Percentiles rank a stretch among this genome's conserved stretches.
Conservation (phyloP, 2,888 invertebrate species). For the Bellardia bayeri region DNA sequence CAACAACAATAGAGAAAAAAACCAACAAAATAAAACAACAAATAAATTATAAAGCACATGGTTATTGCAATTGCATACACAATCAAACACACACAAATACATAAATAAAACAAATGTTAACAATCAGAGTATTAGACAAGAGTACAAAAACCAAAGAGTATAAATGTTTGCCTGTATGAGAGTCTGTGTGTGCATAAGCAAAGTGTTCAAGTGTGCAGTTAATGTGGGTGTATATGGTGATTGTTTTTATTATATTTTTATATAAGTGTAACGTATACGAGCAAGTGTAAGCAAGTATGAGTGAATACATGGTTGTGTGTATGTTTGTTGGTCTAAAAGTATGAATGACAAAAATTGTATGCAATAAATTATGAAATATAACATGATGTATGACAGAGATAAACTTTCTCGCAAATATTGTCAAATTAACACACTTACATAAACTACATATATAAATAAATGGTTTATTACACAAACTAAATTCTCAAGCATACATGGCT, state of each 20-base stretch:
- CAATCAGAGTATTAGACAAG: conserved; percentile 24
- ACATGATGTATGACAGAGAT: conserved; percentile 64
- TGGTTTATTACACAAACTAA: not conserved
- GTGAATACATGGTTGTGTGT: not conserved
- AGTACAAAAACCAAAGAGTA: not conserved
- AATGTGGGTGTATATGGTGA: conserved; percentile 10
- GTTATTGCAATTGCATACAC: conserved; percentile 24
- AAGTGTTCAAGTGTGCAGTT: conserved; percentile 43
- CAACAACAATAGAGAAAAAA: conserved; percentile 41
- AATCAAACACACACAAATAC: conserved; percentile 2
- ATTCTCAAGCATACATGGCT: not conserved
- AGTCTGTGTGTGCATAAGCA: not conserved
- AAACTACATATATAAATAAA: conserved; percentile 26
- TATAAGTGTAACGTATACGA: not conserved
- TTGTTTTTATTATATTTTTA: not conserved
- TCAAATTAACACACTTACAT: conserved; percentile 70
- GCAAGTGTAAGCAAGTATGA: not conserved
- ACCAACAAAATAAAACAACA: conserved; percentile 51
- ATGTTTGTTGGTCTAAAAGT: not conserved
- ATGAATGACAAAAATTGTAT: conserved; percentile 53
- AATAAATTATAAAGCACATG: conserved; percentile 68
- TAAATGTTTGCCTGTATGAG: not conserved
- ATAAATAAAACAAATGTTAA: conserved; percentile 32
- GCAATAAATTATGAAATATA: conserved; percentile 65
- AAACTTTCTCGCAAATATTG: conserved; percentile 71